A percentile compares a stretch with the other conserved stretches of the same genome.
These are phyloP conservation scores for Erannis defoliaria DNA, from an alignment of 2,888 invertebrate genomes.

Conservation along the genomic window DNA sequence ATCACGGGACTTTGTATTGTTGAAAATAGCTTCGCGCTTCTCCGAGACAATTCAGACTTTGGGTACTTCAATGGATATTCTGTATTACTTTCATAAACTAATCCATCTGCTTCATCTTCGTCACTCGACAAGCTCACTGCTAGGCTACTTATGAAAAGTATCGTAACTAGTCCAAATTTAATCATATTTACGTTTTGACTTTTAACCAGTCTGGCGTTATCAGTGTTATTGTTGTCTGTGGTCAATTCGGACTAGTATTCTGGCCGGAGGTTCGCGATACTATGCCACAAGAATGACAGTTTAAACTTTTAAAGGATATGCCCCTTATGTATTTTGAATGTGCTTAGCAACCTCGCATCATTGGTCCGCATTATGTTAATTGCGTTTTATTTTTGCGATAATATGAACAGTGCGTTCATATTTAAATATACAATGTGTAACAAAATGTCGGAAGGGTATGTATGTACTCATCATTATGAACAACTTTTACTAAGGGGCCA, in stretches of 20 bases:
- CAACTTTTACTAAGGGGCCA: no score
- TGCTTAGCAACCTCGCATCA: not conserved
- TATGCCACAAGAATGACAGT: conserved; percentile 32
- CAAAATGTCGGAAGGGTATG: no score
- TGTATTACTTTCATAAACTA: conserved; percentile 30
- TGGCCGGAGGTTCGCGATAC: conserved; percentile 32
- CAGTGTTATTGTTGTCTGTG: not conserved
- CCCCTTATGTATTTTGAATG: conserved; percentile 1
- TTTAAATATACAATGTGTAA: no score
- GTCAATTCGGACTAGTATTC: conserved; percentile 22
- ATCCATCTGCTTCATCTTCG: conserved; percentile 48
- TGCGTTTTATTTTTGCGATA: not conserved
- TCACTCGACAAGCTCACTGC: conserved; percentile 35
- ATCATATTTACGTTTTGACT: conserved; percentile 26
- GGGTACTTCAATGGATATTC: conserved; percentile 1
- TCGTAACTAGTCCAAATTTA: conserved; percentile 30
- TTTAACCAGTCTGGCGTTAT: not conserved
- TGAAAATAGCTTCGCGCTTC: conserved; percentile 49
- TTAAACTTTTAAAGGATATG: conserved; percentile 13
- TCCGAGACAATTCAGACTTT: not conserved
- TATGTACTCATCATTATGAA: no score
- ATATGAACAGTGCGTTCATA: not conserved
- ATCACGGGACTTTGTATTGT: conserved; percentile 57
- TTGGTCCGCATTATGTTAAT: not conserved
- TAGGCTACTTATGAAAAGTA: conserved; percentile 44